Conservation (phyloP, 2,797 vertebrate genomes). For the Platalea minor region DNA sequence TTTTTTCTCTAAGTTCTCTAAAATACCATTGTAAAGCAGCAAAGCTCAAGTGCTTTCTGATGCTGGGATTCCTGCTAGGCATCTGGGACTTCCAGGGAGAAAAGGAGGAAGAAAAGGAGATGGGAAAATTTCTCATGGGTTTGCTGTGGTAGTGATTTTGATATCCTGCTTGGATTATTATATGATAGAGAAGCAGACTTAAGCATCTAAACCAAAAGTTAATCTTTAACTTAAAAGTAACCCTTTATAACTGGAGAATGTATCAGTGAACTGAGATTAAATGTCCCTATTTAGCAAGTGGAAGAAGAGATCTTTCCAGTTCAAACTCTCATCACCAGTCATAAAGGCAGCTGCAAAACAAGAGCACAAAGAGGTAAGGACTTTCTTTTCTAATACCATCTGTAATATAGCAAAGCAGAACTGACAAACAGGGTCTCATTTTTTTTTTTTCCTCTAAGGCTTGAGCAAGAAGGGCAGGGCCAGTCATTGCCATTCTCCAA, state of each 20-base stretch:
- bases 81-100: neutral
- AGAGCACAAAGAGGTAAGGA: neutral
- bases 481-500: rapidly evolving
- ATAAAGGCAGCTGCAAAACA: neutral
- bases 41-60: neutral
- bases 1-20: neutral
- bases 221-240: neutral
- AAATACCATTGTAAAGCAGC: neutral
- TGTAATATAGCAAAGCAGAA: neutral
- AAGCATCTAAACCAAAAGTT: neutral
- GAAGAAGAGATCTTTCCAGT: neutral
- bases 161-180: neutral
- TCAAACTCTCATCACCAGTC: neutral
- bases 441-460: neutral
- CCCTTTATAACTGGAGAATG: neutral
- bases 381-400: neutral
- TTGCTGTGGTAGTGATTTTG: neutral
- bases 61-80: neutral
- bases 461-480: neutral
- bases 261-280: neutral
- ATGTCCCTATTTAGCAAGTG: neutral
- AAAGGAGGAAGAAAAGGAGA: neutral
- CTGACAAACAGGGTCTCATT: neutral
- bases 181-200: neutral
- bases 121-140: neutral